Base-by-base conservation (phyloP, 1,140 invertebrate genomes). In the Radopholus similis region DNA sequence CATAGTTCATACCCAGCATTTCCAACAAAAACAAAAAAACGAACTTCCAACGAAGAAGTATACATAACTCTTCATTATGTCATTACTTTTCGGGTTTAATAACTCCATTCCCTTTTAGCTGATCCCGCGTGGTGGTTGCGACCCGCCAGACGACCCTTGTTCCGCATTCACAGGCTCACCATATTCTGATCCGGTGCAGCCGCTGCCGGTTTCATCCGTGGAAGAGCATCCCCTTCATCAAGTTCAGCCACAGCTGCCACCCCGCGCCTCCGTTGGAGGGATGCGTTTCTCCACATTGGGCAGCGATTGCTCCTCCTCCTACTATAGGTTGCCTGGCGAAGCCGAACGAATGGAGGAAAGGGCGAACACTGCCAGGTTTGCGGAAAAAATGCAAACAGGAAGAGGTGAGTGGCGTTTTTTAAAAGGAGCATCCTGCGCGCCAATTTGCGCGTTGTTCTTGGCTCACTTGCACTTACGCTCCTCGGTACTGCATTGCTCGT, bases 371-470 rank as follows among this genome's bases (percentile, higher is more conserved):
- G 26, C 28, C 5, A 30, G 35, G 30, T 28, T 64, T 51, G 64
- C 32, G 9, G 23, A n/a, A n/a, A n/a, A n/a, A n/a, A n/a, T n/a
- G n/a, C n/a, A n/a, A n/a, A n/a, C n/a, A n/a, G n/a, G n/a, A n/a
- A n/a, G n/a, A n/a, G n/a, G n/a, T n/a, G n/a, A n/a, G n/a, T n/a
- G n/a, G n/a, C n/a, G n/a, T 23, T 56, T 68, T 47, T 67, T 18
- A 34, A 54, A 47, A 63, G 71, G 21, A 74, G 74, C 3, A 26
- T 77, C 28, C 32, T 77, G 5, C 37, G 69, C 18, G 74, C 72
- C n/a, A 76, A 76, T 42, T 26, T 76, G n/a, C 67, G 68, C 6
- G 76, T 76, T 15, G 53, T 76, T 37, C 70, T 76, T 35, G 75
- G 66, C 15, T 77, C 75, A 18, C 28, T 74, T 3, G 65, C 71